A percentile compares a stretch with the other conserved stretches of the same genome.
Evolutionary conservation across 2,113 vertebrate genomes (phyloP).

Genomic region (Python bivittatus): DNA sequence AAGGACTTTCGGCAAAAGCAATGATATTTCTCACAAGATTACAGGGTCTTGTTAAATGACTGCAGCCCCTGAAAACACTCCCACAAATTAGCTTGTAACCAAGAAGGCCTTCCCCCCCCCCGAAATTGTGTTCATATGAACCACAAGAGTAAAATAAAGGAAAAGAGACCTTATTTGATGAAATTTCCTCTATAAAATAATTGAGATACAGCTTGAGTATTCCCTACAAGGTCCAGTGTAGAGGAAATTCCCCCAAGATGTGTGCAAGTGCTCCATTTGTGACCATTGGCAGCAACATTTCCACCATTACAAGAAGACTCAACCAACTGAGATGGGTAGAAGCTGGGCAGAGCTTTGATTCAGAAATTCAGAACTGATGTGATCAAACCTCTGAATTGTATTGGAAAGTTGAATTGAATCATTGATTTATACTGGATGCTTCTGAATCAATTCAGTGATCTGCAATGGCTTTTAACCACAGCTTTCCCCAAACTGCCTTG

Average conservation of each 20-base stretch:
- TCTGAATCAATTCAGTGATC: background rate
- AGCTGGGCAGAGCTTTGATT: too few species aligned
- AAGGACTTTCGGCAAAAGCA: conserved; percentile 23
- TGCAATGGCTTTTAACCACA: background rate
- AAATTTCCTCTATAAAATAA: background rate
- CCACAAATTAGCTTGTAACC: background rate
- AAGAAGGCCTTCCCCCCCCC: background rate
- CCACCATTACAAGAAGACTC: background rate
- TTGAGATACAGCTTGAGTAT: background rate
- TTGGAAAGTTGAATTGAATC: too few species aligned
- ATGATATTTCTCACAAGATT: conserved; percentile 44
- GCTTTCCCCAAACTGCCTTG: background rate
- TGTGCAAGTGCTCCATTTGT: background rate
- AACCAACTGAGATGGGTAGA: background rate
- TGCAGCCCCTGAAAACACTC: background rate
- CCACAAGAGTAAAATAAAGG: background rate
- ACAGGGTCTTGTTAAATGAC: conserved; percentile 27
- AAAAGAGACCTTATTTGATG: background rate
- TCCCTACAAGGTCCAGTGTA: background rate
- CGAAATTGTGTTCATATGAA: background rate
- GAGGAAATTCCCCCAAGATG: background rate
- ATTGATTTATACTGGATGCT: background rate
- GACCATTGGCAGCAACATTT: background rate
- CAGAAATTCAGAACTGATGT: too few species aligned
- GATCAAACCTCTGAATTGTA: too few species aligned